Evolutionary conservation across 2,888 invertebrate genomes (phyloP).

Genomic region (Oscheius sp.): DNA sequence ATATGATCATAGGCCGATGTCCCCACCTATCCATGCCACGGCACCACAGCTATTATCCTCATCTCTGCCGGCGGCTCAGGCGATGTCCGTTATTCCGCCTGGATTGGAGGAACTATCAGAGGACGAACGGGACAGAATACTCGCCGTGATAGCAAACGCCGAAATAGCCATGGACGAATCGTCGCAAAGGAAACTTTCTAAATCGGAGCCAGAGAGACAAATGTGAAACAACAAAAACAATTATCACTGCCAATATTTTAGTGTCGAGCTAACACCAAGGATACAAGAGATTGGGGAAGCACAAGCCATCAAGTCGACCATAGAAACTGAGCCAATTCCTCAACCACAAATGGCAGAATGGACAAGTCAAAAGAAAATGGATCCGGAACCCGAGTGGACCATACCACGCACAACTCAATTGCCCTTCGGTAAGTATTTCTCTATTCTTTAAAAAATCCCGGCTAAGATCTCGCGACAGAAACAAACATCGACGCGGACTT

Average conservation of each 20-base stretch:
- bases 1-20: background rate
- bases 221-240: background rate
- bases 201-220: background rate
- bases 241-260: background rate
- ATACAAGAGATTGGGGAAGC: too few species aligned
- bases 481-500: slow-evolving; percentile 24
- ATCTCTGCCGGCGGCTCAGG: background rate
- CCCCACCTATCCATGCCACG: too few species aligned
- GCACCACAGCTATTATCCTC: too few species aligned
- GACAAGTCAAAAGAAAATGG: background rate
- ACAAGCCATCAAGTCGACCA: too few species aligned
- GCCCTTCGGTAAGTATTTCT: background rate
- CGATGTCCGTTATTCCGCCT: slow-evolving; percentile 31
- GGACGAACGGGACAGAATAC: slow-evolving; percentile 79
- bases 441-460: too few species aligned
- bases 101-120: slow-evolving; percentile 76
- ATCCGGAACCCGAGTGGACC: background rate
- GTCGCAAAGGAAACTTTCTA: background rate
- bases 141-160: slow-evolving; percentile 80
- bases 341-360: background rate
- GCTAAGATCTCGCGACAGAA: slow-evolving; percentile 5
- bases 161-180: slow-evolving; percentile 72
- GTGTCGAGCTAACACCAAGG: background rate
- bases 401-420: slow-evolving; percentile 14
- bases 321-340: background rate